phyloP scores from a whole-genome alignment of 2,797 vertebrate species.

The Australoheros facetus region DNA sequence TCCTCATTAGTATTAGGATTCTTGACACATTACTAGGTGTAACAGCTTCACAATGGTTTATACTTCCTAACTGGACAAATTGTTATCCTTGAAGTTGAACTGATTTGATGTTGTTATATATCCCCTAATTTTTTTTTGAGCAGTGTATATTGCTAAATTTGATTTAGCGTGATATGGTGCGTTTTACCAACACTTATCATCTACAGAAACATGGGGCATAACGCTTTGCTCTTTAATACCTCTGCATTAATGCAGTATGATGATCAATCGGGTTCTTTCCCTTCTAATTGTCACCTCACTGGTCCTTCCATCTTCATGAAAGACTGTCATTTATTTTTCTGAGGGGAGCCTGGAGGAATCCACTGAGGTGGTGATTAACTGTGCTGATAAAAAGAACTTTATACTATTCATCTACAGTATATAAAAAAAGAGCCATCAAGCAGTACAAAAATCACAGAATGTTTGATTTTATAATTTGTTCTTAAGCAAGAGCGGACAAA shows the following conservation, averaged over 20 bases:
- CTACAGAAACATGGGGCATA: slow-evolving; percentile 57
- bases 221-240: slow-evolving; percentile 68
- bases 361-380: slow-evolving; percentile 54
- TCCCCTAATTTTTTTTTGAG: rapidly evolving
- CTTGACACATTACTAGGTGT: too few relatives aligned
- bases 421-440: slow-evolving; percentile 9
- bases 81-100: background rate
- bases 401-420: slow-evolving; percentile 14
- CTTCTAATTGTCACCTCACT: slow-evolving; percentile 62
- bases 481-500: slow-evolving; percentile 8
- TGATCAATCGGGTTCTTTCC: slow-evolving; percentile 73
- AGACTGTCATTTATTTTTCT: slow-evolving; percentile 57
- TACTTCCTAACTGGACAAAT: background rate
- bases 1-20: too few relatives aligned
- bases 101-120: background rate
- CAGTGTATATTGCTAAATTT: background rate
- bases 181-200: slow-evolving; percentile 41
- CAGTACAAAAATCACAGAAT: slow-evolving; percentile 6
- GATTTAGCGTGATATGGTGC: background rate
- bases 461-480: slow-evolving; percentile 4
- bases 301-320: slow-evolving; percentile 51
- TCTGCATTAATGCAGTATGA: slow-evolving; percentile 79
- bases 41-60: background rate
- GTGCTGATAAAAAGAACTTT: slow-evolving; percentile 33
- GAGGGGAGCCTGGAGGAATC: slow-evolving; percentile 53